phyloP scores from a whole-genome alignment of 92 coral and sea anemone genomes.

The Bergia sp. region DNA sequence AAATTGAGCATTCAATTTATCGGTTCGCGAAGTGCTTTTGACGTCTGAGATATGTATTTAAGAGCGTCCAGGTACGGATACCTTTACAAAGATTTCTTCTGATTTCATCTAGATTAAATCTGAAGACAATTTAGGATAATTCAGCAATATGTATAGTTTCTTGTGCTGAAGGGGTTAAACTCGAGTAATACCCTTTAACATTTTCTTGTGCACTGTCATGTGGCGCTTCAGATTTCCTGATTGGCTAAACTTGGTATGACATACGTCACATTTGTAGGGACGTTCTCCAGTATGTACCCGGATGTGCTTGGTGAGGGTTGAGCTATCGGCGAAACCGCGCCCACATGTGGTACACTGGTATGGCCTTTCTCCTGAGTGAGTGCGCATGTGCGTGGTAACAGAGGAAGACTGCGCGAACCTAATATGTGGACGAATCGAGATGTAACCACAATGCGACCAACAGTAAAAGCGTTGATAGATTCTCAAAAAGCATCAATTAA shows the following conservation, averaged over 20 bases:
- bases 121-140: background rate
- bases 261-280: conserved; percentile 62
- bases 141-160: background rate
- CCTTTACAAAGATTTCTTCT: no score
- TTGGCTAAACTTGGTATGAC: conserved; percentile 66
- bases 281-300: conserved; percentile 68
- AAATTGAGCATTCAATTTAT: no score
- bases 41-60: no score
- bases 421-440: background rate
- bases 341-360: conserved; percentile 59
- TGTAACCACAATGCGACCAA: background rate
- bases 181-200: background rate
- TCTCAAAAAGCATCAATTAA: no score
- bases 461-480: no score
- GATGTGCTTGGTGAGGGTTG: conserved; percentile 71
- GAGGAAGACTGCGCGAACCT: conserved; percentile 73
- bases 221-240: conserved; percentile 69
- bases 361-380: conserved; percentile 67
- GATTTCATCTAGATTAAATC: background rate
- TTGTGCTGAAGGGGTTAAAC: background rate
- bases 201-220: conserved; percentile 50
- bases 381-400: conserved; percentile 71
- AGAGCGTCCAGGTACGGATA: no score
- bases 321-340: conserved; percentile 75
- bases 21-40: no score